Evolutionary conservation across 2,888 invertebrate species (phyloP).

Genomic region (Lepidochitona cinerea): DNA sequence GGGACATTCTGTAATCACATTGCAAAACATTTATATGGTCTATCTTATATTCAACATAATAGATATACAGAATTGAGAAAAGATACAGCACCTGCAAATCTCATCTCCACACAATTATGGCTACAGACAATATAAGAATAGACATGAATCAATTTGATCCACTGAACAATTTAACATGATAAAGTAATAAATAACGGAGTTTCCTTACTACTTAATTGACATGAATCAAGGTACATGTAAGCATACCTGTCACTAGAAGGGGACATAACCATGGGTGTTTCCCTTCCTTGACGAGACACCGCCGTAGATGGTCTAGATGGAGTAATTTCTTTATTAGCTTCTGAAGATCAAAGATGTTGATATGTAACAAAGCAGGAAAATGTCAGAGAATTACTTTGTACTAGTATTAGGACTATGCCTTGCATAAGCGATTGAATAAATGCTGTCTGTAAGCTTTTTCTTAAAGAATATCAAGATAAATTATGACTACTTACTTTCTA

Average conservation of each 20-base stretch:
- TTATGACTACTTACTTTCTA: slow-evolving; percentile 30
- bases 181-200: too few species aligned
- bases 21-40: too few species aligned
- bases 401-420: too few species aligned
- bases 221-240: not conserved
- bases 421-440: too few species aligned
- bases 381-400: too few species aligned
- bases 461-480: too few species aligned
- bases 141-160: not conserved
- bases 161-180: too few species aligned
- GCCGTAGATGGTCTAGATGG: slow-evolving; percentile 44
- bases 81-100: not conserved
- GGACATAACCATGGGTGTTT: slow-evolving; percentile 55
- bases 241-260: slow-evolving; percentile 50
- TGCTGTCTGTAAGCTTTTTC: too few species aligned
- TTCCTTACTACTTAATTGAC: not conserved
- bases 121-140: too few species aligned
- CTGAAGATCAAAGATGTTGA: slow-evolving; percentile 5
- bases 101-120: not conserved
- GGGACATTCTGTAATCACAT: slow-evolving; percentile 17
- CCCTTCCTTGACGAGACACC: slow-evolving; percentile 51
- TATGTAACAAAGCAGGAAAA: not conserved
- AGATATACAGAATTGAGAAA: too few species aligned
- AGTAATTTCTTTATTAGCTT: slow-evolving; percentile 30
- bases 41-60: too few species aligned